A percentile compares a stretch with the other conserved stretches of the same genome.
These are phyloP conservation scores for Myotis findleyi DNA, from an alignment of 2,797 vertebrate species.

Conservation along the genomic window DNA sequence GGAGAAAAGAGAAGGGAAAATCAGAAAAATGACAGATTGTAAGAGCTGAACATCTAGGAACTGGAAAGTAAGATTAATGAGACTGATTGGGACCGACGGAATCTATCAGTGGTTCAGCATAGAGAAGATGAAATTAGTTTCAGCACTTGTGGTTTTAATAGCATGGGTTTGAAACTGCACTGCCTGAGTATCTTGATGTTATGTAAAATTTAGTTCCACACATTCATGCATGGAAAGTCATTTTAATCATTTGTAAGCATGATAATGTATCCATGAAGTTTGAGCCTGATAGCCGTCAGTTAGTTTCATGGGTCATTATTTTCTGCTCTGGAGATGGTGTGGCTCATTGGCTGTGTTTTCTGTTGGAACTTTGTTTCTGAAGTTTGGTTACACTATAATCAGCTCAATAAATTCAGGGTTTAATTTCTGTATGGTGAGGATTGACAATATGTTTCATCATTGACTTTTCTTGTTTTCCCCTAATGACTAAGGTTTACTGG, in stretches of 20 bases:
- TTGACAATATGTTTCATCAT: constrained; percentile 25
- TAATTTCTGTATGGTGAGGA: constrained; percentile 14
- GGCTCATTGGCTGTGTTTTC: constrained; percentile 50
- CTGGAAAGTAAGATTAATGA: constrained; percentile 60
- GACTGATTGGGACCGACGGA: not conserved
- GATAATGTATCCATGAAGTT: constrained; percentile 43
- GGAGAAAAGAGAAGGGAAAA: constrained; percentile 23
- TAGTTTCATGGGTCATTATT: constrained; percentile 67
- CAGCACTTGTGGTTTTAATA: constrained; percentile 45
- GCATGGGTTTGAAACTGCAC: constrained; percentile 14
- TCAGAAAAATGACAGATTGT: not conserved
- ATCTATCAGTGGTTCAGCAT: not conserved
- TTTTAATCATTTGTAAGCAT: constrained; percentile 54
- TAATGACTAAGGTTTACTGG: not conserved
- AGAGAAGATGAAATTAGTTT: constrained; percentile 57
- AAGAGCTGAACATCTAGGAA: not conserved
- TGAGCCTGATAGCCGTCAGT: constrained; percentile 54
- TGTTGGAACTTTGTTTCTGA: constrained; percentile 21
- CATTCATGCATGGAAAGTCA: constrained; percentile 15
- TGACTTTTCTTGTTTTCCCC: constrained; percentile 21
- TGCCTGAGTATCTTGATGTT: constrained; percentile 17
- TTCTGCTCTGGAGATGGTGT: not conserved
- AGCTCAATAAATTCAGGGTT: not conserved
- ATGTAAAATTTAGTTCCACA: constrained; percentile 10
- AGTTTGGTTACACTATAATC: not conserved